Base-by-base conservation (phyloP, 2,888 invertebrate genomes). In the Hermaeophaga mercurialis region DNA sequence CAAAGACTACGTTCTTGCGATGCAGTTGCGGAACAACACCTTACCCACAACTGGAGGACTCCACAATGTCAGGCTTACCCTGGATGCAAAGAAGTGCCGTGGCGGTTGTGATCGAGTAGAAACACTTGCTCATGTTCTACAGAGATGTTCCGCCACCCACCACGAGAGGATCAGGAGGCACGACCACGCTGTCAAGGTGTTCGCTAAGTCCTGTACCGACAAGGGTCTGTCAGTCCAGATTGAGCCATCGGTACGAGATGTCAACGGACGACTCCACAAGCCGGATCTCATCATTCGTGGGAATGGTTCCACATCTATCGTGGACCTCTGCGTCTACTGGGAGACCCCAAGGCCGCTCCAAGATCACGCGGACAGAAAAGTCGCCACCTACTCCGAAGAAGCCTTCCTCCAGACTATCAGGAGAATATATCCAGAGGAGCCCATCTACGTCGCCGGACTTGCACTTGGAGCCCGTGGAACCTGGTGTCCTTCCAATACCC, bases 31-130 rank as follows among this genome's bases (percentile, higher is more conserved):
- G 22, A 52, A 46, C 4, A 58, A 58, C 38, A 54, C 47, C 1
- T 54, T 58, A 1, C 57, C 58, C 7, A 58, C 60, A 3, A 43
- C 17, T 7, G 57, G 57, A 9, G 54, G 47, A 3, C 36, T 56
- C 6, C 55, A 55, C 28, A 55, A 55, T 39, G 34, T 9, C 4
- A 6, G 39, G 2, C 14, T 44, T 4, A 48, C 45, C 1, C 7
- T 14, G 0, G 43, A 5, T 45, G 24, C 4, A 8, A 24, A 24
- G 8, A 4, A 6, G 5, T 24, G 24, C 24, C 24, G 24, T 6
- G 24, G 44, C 2, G 45, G 38, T 0, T 55, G 50, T 24, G 17
- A 38, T 11, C 19, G 43, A 6, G 11, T 12, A 1, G 48, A 58
- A 22, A 54, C 48, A 1, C 38, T 52, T 1, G 47, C 44, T 7